These are phyloP conservation scores for Furnarius figulus DNA, from an alignment of 2,113 vertebrate species.

Conservation along the genomic window DNA sequence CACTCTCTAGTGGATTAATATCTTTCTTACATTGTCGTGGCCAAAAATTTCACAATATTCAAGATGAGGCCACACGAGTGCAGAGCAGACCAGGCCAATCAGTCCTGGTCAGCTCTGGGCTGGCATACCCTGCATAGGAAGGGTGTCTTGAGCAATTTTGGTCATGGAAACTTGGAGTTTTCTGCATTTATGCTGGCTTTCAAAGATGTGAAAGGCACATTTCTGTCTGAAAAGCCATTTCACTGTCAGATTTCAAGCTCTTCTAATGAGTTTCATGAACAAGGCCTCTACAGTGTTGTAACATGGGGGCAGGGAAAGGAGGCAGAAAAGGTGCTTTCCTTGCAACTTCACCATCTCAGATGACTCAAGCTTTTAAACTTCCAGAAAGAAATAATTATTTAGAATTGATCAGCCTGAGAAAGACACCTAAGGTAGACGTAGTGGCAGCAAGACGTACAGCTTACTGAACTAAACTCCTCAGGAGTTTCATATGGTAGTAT, in stretches of 20 bases:
- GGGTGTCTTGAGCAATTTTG: not conserved
- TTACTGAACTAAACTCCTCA: not conserved
- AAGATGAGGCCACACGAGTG: not conserved
- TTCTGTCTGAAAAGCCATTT: not conserved
- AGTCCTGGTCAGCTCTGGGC: not conserved
- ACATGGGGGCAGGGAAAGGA: not conserved
- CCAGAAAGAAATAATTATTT: conserved; percentile 6
- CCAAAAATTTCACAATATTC: not conserved
- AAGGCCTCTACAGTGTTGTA: not conserved
- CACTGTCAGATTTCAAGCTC: not conserved
- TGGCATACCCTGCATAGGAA: not conserved
- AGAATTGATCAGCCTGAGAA: not conserved
- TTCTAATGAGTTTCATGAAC: not conserved
- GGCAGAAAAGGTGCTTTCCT: conserved; percentile 16
- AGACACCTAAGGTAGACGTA: not conserved
- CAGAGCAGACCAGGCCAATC: not conserved
- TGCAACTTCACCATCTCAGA: not conserved
- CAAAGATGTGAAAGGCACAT: not conserved
- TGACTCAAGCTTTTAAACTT: conserved; percentile 41
- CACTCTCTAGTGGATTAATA: not conserved
- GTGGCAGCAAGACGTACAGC: not conserved
- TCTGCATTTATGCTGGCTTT: not conserved
- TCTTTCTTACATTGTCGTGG: not conserved
- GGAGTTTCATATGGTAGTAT: not conserved
- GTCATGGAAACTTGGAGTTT: not conserved